Evolutionary conservation across 1,140 invertebrate genomes (phyloP), one percentile per base, ranked within the genome.

Genomic region (Pachyrhynchus sulphureomaculatus): DNA sequence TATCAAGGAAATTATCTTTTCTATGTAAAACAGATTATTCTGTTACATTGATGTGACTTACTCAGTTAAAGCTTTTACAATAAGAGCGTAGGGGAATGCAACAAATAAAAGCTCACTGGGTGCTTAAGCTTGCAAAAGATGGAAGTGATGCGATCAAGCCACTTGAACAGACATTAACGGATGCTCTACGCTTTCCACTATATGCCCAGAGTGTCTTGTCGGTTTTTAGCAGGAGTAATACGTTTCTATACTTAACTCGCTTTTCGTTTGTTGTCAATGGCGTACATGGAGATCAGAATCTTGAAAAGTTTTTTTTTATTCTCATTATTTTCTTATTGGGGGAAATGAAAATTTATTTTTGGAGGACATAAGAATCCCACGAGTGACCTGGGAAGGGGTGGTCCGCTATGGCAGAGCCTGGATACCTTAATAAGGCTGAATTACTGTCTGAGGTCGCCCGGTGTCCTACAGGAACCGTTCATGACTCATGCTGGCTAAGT

Each of bases 81-180:
- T 21, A 23, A 48, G 55, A 51, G 45, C 23, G 21, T 17, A 36
- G 48, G 57, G 54, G 39, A 53, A 13, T 58, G 12, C 47, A 44
- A 45, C 47, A 51, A 61, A 61, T 61, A 51, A 61, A 53, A 53
- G 49, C 58, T 37, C 29, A 45, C 49, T 36, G 13, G 34, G 49
- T 51, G 49, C 34, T 61, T 61, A 48, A 61, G 39, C 37, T 61
- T 45, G 41, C 57, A 48, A 39, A 49, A 61, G 49, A 61, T 61
- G 56, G 56, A 51, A 59, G 45, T 59, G 56, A 59, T 59, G 58
- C 48, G 58, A 61, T 61, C 58, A 52, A 53, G 58, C 48, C 58
- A 61, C 58, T 61, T 26, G 58, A 61, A 53, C 49, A 61, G 26
- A 34, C 58, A 61, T 61, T 61, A 61, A 61, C 58, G 58, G 58